Percentiles rank a stretch among this genome's conserved stretches.
Conservation (phyloP, 2,113 vertebrate genomes). For the Pachycephala philippinensis region DNA sequence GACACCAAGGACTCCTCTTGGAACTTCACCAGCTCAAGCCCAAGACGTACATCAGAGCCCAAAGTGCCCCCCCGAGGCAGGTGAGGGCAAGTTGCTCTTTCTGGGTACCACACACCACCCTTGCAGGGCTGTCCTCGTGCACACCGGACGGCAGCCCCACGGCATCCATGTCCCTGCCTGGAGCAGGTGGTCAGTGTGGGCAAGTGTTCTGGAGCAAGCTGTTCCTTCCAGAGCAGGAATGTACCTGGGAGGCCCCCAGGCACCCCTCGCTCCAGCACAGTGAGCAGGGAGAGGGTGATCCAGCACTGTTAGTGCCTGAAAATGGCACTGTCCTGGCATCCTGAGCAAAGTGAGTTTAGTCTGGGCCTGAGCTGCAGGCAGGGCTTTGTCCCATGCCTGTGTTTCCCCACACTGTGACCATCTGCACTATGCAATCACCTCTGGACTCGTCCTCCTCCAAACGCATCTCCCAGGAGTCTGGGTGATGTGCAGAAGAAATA, state of each 20-base stretch:
- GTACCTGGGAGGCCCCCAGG: not conserved
- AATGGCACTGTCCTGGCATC: too few relatives aligned
- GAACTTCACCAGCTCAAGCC: fast-evolving
- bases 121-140: fast-evolving
- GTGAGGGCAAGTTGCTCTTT: not conserved
- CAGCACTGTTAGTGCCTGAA: not conserved
- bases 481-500: not conserved
- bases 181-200: not conserved
- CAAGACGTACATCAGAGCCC: fast-evolving
- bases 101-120: fast-evolving
- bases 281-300: not conserved
- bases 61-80: not conserved
- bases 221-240: not conserved
- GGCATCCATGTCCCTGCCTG: fast-evolving
- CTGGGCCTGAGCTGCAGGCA: not conserved
- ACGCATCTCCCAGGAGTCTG: fast-evolving
- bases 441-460: not conserved
- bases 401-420: not conserved
- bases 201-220: not conserved
- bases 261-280: fast-evolving
- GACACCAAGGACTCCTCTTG: not conserved
- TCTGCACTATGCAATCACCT: not conserved
- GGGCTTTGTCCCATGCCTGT: not conserved
- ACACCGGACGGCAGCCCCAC: fast-evolving
- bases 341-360: not conserved